Evolutionary conservation across 2,888 invertebrate species (phyloP).

Genomic region (Heliconius aoede): DNA sequence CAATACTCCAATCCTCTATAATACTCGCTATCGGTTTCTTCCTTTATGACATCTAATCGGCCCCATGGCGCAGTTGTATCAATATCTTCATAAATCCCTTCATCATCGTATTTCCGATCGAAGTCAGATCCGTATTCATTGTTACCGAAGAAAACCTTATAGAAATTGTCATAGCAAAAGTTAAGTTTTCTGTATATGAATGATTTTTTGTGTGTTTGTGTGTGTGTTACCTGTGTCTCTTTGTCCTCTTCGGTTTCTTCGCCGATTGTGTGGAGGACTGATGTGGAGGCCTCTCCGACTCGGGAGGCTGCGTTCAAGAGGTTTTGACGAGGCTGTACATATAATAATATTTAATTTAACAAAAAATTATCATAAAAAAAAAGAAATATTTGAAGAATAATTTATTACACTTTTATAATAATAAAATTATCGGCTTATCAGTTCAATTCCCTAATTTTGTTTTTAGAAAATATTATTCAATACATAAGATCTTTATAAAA

Average conservation of each 20-base stretch:
- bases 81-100: slow-evolving; percentile 72
- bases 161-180: slow-evolving; percentile 79
- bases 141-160: slow-evolving; percentile 73
- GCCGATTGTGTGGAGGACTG: slow-evolving; percentile 95
- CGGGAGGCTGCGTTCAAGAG: slow-evolving; percentile 97
- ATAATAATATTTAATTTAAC: neutral
- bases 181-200: slow-evolving; percentile 76
- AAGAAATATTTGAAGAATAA: neutral
- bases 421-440: no score
- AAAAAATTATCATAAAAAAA: neutral
- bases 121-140: slow-evolving; percentile 66
- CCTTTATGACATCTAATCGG: slow-evolving; percentile 72
- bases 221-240: slow-evolving; percentile 86
- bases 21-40: slow-evolving; percentile 79
- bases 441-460: no score
- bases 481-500: no score
- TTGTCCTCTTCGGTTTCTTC: slow-evolving; percentile 94
- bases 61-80: slow-evolving; percentile 68
- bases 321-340: slow-evolving; percentile 91
- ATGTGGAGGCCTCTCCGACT: slow-evolving; percentile 98
- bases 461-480: no score
- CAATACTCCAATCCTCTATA: slow-evolving; percentile 77
- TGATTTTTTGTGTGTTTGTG: slow-evolving; percentile 60
- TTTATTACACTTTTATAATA: no score
- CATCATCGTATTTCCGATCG: slow-evolving; percentile 61